Conservation (phyloP, 2,113 vertebrate species). For the Antechinus flavipes region DNA sequence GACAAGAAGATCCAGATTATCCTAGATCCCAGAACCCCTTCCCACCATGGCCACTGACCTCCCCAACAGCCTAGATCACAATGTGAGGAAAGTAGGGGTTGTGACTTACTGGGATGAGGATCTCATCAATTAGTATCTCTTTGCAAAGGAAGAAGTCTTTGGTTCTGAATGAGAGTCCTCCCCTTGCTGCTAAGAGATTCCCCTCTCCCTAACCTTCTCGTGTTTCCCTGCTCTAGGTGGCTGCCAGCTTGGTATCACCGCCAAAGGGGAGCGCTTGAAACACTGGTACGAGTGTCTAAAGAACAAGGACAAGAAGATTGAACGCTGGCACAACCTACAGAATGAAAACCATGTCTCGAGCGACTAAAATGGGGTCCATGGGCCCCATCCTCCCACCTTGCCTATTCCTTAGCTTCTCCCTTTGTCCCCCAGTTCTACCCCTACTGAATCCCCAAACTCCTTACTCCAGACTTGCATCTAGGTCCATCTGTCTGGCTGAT, state of each 20-base stretch:
- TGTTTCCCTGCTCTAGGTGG: slow-evolving; percentile 81
- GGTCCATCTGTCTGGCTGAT: not conserved
- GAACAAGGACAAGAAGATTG: slow-evolving; percentile 99
- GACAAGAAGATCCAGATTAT: not conserved
- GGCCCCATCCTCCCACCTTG: not conserved
- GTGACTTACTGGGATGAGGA: not conserved
- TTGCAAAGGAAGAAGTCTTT: not conserved
- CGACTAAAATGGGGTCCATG: slow-evolving; percentile 84
- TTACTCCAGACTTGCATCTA: not conserved
- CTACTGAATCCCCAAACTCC: not conserved
- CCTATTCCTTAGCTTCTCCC: slow-evolving; percentile 24
- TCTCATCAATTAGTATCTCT: not conserved
- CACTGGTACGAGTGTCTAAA: slow-evolving; percentile 99
- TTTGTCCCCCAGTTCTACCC: not conserved
- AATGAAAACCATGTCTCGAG: slow-evolving; percentile 93
- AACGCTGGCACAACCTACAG: slow-evolving; percentile 97
- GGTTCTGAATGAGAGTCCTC: rapidly evolving
- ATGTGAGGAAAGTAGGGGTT: not conserved
- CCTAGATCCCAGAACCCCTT: not conserved
- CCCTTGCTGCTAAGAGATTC: not conserved
- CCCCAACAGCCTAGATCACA: not conserved
- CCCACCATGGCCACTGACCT: too few species aligned
- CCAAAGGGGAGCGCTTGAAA: slow-evolving; percentile 97
- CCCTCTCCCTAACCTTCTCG: rapidly evolving
- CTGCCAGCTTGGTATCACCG: slow-evolving; percentile 96